phyloP scores from a whole-genome alignment of 2,113 vertebrate genomes.

The Plectropomus leopardus region DNA sequence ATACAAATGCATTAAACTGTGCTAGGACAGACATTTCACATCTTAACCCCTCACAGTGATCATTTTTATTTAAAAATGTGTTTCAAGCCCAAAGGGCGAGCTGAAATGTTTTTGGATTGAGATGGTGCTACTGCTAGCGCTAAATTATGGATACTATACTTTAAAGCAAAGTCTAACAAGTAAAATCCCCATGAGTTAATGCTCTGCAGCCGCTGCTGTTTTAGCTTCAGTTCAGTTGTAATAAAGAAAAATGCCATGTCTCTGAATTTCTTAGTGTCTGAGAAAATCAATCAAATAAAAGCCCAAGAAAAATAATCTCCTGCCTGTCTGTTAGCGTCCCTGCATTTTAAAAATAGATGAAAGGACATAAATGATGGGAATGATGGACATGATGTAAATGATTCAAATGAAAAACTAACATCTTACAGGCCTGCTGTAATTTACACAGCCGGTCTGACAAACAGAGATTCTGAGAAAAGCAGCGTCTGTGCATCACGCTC shows the following conservation, averaged over 20 bases:
- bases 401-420: conserved; percentile 14
- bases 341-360: neutral
- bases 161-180: neutral
- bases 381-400: conserved; percentile 10
- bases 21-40: no score
- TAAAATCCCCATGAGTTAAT: neutral
- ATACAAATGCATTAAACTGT: no score
- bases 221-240: neutral
- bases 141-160: neutral
- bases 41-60: no score
- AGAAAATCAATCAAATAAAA: conserved; percentile 10
- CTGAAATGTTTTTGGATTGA: neutral
- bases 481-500: neutral
- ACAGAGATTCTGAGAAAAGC: neutral
- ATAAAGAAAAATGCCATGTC: neutral
- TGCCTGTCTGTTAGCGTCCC: conserved; percentile 11
- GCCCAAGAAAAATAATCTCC: neutral
- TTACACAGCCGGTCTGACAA: conserved; percentile 12
- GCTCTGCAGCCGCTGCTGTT: neutral
- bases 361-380: neutral
- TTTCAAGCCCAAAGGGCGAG: neutral
- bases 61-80: neutral
- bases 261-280: neutral
- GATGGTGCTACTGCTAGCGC: neutral
- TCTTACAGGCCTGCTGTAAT: neutral